These are phyloP conservation scores for Procambarus virginalis DNA, from an alignment of 1,140 invertebrate species.

Conservation along the genomic window DNA sequence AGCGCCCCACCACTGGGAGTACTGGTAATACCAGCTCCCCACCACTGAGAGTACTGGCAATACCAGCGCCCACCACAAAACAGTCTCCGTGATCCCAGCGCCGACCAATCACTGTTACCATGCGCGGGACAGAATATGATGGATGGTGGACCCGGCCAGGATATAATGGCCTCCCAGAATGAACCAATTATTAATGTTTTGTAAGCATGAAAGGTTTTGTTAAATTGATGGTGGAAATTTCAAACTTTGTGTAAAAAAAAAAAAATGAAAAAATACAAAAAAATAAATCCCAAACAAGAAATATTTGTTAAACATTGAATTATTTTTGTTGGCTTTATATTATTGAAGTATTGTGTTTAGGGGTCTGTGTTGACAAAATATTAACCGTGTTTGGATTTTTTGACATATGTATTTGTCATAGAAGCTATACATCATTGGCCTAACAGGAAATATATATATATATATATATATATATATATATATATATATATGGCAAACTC, in stretches of 20 bases:
- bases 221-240: background rate
- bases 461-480: background rate
- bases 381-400: background rate
- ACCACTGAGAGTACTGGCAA: too few relatives aligned
- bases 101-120: background rate
- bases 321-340: too few relatives aligned
- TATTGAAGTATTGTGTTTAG: background rate
- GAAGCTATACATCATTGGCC: background rate
- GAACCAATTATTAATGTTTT: background rate
- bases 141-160: background rate
- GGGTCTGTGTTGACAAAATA: background rate
- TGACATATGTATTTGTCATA: constrained; percentile 1
- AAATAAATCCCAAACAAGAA: background rate
- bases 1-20: too few relatives aligned
- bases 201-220: background rate
- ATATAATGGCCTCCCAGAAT: background rate
- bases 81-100: background rate
- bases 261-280: background rate
- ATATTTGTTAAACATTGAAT: background rate
- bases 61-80: too few relatives aligned
- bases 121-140: background rate
- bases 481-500: background rate
- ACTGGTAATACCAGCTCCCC: too few relatives aligned
- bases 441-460: background rate
- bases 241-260: too few relatives aligned